phyloP scores from a whole-genome alignment of 1,140 invertebrate species.

The Cephus cinctus region DNA sequence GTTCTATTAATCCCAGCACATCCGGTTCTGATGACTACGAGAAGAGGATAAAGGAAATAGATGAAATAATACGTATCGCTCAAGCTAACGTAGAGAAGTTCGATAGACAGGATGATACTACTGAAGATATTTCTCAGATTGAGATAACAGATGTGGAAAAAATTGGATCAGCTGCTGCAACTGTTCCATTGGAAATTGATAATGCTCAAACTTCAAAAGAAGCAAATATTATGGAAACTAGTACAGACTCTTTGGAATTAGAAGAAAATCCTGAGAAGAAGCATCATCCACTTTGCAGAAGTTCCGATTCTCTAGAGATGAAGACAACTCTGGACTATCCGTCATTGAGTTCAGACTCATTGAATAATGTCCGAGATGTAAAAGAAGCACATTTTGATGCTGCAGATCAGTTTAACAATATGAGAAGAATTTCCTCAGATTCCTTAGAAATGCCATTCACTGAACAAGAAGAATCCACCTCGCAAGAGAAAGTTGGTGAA shows the following conservation, averaged over 20 bases:
- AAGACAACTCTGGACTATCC: slow-evolving; percentile 51
- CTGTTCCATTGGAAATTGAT: slow-evolving; percentile 38
- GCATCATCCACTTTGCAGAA: slow-evolving; percentile 42
- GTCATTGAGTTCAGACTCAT: slow-evolving; percentile 50
- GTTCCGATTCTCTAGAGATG: slow-evolving; percentile 52
- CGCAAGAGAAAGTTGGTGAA: slow-evolving; percentile 25
- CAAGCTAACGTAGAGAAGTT: slow-evolving; percentile 69
- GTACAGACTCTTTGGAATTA: slow-evolving; percentile 65
- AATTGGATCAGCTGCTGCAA: slow-evolving; percentile 11
- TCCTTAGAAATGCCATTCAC: slow-evolving; percentile 45
- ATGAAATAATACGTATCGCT: slow-evolving; percentile 71
- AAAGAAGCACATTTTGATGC: slow-evolving; percentile 33
- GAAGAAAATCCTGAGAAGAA: slow-evolving; percentile 45
- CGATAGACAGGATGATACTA: slow-evolving; percentile 58
- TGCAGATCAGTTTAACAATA: slow-evolving; percentile 29
- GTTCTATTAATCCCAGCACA: slow-evolving; percentile 57
- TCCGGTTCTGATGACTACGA: slow-evolving; percentile 68
- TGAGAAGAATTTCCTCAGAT: slow-evolving; percentile 50
- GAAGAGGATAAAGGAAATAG: slow-evolving; percentile 71
- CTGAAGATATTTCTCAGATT: slow-evolving; percentile 52
- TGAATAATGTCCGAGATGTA: slow-evolving; percentile 46
- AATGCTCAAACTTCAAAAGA: slow-evolving; percentile 16
- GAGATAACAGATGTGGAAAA: slow-evolving; percentile 43
- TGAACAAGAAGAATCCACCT: slow-evolving; percentile 34
- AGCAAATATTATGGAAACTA: slow-evolving; percentile 58